phyloP scores from a whole-genome alignment of 37 sponge, comb jelly and placozoan species.

The Petrosia ficiformis region DNA sequence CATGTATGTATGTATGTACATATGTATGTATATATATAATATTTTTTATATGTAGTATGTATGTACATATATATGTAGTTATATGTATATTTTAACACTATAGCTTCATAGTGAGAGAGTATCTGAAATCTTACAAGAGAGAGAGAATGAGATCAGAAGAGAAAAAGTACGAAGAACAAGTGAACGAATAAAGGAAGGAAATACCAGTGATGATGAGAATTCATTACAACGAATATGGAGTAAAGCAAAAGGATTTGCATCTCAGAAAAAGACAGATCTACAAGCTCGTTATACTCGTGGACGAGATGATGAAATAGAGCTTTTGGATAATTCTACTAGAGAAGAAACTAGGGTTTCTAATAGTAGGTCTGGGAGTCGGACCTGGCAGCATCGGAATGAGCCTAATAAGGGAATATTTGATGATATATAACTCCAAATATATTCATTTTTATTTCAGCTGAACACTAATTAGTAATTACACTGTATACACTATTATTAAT shows the following conservation, averaged over 20 bases:
- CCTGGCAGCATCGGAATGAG: constrained; percentile 9
- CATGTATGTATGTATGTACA: too few species aligned
- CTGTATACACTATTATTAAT: too few species aligned
- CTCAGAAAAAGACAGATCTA: background rate
- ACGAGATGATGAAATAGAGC: constrained; percentile 13
- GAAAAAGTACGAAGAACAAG: background rate
- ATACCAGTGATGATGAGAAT: constrained; percentile 18
- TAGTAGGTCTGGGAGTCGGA: background rate
- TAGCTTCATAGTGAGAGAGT: constrained; percentile 25
- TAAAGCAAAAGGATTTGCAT: constrained; percentile 23
- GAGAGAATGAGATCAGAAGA: background rate
- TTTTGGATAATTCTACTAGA: constrained; percentile 14
- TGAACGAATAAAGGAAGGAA: background rate
- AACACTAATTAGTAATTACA: too few species aligned
- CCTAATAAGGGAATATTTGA: constrained; percentile 1
- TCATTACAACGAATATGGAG: too few species aligned
- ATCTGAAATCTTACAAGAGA: constrained; percentile 27
- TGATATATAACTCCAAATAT: too few species aligned
- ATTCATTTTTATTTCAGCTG: too few species aligned
- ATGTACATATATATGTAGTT: too few species aligned
- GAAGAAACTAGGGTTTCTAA: background rate
- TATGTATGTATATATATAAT: too few species aligned
- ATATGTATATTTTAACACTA: too few species aligned
- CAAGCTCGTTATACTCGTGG: background rate
- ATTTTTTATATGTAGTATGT: too few species aligned